Evolutionary conservation across 1,140 invertebrate genomes (phyloP), one percentile per base, ranked within the genome.

Genomic region (Apolygus lucorum): DNA sequence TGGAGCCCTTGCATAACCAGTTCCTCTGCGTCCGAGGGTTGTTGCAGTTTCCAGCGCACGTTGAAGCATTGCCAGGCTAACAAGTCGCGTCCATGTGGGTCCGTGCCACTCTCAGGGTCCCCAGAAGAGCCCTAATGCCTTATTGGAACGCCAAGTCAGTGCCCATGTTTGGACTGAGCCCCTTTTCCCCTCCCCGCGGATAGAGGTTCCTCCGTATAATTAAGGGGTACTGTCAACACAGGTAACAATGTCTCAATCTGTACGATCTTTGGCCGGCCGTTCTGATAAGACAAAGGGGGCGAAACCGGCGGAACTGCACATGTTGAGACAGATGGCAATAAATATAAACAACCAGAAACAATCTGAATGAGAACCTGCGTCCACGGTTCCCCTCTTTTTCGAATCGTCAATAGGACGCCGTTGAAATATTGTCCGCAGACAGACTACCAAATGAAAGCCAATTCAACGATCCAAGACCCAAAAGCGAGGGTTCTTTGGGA

Each of bases 181-280:
- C 54, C 54, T 21, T 4, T 24, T 59, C 54, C 11, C 4, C 11
- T 24, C 22, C 34, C 34, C 8, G 8, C 22, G 4, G 54, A 59
- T 4, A 13, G 54, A 59, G n/a, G n/a, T n/a, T n/a, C n/a, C n/a
- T n/a, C 54, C 22, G 54, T 59, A 59, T 59, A 59, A 59, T 59
- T 59, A 59, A 59, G 54, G 54, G 54, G 13, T 21, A 59, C 54
- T 59, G 54, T 59, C 54, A 59, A 59, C 54, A 59, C 54, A 59
- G 54, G 54, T 59, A 59, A 59, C 54, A 59, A 59, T 59, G 54
- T 59, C 54, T 59, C 54, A 59, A 59, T 59, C 54, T 59, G 54
- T 59, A 59, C 54, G 54, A 59, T 59, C 54, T 59, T 59, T 59
- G 11, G 54, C 13, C 54, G 54, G 54, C 22, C 54, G 22, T 22